Base-by-base conservation (phyloP, 2,888 invertebrate species). In the Pseudococcus viburni region DNA sequence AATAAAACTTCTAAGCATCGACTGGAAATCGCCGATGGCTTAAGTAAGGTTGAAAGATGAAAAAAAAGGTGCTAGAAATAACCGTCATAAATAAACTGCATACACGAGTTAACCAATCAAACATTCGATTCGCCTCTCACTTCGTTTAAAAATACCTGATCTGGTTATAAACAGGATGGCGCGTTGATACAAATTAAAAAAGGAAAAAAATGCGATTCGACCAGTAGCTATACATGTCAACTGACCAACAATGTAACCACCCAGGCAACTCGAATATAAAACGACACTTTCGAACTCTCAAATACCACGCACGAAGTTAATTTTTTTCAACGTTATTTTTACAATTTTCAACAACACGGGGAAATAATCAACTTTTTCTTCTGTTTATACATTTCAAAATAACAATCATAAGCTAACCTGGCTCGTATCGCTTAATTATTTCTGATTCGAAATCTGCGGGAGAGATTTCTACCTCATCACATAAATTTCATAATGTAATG, bases 381-480 rank as follows among this genome's bases (percentile, higher is more conserved):
- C 9, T 80, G 42, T 80, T 73, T 80, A 42, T 33, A n/a, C 80
- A 5, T 42, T 80, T 80, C n/a, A 42, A 42, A 80, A 26, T n/a
- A 42, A 80, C 22, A 80, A 80, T 26, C 80, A 85, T 64, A 19
- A 51, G 33, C 59, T 17, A 46, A 55, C 64, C 19, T 3, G 64
- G 39, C 11, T 39, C 68, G 26, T 80, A 87, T 55, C 39, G 51
- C 87, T 80, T 80, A 80, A 87, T 87, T 87, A 87, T 87, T 87
- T 87, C 48, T 87, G 77, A 87, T 87, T 87, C 26, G 59, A 83
- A 80, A 83, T 77, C 87, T 51, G 87, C 87, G 73, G 87, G 87
- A 87, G 87, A 87, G 80, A 87, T 80, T 68, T 85, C 46, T 64
- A 42, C 73, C 39, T n/a, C 22, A 68, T 85, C 19, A 59, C 26